Evolutionary conservation across 2,113 vertebrate genomes (phyloP), one percentile per base, ranked within the genome.

Genomic region (Casuarius casuarius): DNA sequence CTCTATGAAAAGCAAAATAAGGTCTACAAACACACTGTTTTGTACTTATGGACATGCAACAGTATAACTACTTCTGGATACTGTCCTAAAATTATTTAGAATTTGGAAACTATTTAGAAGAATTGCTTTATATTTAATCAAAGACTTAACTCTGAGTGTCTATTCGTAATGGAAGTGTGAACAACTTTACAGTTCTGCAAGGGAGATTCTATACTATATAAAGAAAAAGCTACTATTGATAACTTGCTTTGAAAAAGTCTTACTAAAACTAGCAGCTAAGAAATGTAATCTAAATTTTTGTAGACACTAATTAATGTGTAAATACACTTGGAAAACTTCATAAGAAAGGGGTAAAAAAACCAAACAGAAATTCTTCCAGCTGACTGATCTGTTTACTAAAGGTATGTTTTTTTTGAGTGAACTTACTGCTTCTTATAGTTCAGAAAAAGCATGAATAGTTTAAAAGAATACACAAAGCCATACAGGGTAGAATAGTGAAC

Each of bases 11-110:
- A 66, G 66, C 17, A n/a, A 92, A 65, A 68, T 23, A 15, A 1
- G 4, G 86, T 18, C 42, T 48, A 7, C 13, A 66, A 58, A 4
- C 3, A 19, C 63, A 66, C 52, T 87, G 95, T 88, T 97, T 94
- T 96, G 92, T 94, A 92, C 65, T 96, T 93, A 61, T 25, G 65
- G 93, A 93, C 49, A 77, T 44, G 46, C 68, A 44, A n/a, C 31
- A 35, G 25, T 52, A 35, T 62, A 65, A 92, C 21, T 38, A 33
- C 31, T 91, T 40, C 46, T 63, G 42, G 92, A 51, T 59, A 63
- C 6, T 72, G 44, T 7, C 72, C 65, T 74, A n/a, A 74, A 66
- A 66, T 18, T 12, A 51, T 5, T 71, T 44, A 17, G 15, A 58
- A 62, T n/a, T 80, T 86, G 65, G 56, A 51, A 89, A 46, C 40